phyloP scores from a whole-genome alignment of 2,113 vertebrate genomes.

The Gambusia affinis region DNA sequence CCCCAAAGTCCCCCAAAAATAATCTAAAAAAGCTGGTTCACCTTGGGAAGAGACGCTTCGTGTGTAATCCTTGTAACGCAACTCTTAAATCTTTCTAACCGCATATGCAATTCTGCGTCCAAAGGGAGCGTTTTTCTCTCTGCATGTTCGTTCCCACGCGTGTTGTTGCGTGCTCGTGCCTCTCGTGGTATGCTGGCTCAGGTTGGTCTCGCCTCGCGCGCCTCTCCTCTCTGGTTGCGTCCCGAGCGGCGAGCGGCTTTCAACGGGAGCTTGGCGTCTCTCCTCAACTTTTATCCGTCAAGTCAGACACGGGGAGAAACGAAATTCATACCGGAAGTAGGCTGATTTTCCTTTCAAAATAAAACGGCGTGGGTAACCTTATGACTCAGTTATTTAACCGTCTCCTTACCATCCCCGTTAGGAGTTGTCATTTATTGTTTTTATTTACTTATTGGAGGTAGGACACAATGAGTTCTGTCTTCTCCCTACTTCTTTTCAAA shows the following conservation, averaged over 20 bases:
- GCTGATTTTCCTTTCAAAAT: conserved; percentile 20
- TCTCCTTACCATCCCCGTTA: neutral
- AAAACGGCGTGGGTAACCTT: neutral
- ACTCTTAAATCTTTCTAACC: conserved; percentile 15
- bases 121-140: neutral
- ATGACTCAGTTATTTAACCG: neutral
- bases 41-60: conserved; percentile 21
- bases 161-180: neutral
- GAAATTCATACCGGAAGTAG: neutral
- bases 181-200: conserved; percentile 27
- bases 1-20: conserved; percentile 39
- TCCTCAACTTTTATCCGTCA: conserved; percentile 43
- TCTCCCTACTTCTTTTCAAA: no score
- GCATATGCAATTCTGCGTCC: neutral
- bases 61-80: conserved; percentile 59
- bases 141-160: neutral
- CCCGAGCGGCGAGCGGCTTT: conserved; percentile 47
- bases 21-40: conserved; percentile 22
- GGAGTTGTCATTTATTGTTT: neutral
- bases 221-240: conserved; percentile 49
- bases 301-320: neutral
- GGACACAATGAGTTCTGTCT: no score
- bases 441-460: no score
- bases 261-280: conserved; percentile 39
- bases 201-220: conserved; percentile 41